Evolutionary conservation across 2,797 vertebrate species (phyloP), one percentile per base, ranked within the genome.

Genomic region (Microctenopoma lineatum): DNA sequence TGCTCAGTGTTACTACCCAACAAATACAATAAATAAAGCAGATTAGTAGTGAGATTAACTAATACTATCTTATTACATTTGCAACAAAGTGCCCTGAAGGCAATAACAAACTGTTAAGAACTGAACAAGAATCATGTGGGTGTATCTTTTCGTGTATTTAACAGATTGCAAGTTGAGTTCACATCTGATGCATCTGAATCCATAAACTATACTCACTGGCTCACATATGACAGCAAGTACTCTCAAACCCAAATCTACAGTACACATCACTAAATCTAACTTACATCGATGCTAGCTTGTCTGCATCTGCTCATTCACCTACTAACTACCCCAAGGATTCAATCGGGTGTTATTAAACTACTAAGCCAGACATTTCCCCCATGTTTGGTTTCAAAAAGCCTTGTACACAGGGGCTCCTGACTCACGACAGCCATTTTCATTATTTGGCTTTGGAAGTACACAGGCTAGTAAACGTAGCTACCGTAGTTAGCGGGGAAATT

Each of bases 371-470:
- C 2, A 46, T 44, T 15, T 44, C 6, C 34, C 32, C 54, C 47
- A 14, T 12, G 53, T 62, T 52, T 59, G 7, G 15, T 45, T 42
- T 42, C 5, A 59, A 69, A 61, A 46, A 11, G 10, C 18, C 18
- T 53, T 38, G 41, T 1, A 56, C 25, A 41, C n/a, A 11, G 7
- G 3, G 5, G 11, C 26, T 48, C 65, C 21, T 5, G 52, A 48
- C 55, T 48, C 16, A 55, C 47, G 21, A 63, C 74, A 80, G 84
- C 75, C 79, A 84, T 83, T 86, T 84, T 83, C 77, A 73, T 55
- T 62, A 66, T 83, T 81, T 73, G 38, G 34, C 63, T 69, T 50
- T 52, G 39, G 29, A 66, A 59, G 58, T 47, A 51, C 55, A 54
- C 25, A 50, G 32, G 76, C 87, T 84, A 75, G 56, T 16, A 10